Base-by-base conservation (phyloP, 2,797 vertebrate species). In the Anolis apletophallus region DNA sequence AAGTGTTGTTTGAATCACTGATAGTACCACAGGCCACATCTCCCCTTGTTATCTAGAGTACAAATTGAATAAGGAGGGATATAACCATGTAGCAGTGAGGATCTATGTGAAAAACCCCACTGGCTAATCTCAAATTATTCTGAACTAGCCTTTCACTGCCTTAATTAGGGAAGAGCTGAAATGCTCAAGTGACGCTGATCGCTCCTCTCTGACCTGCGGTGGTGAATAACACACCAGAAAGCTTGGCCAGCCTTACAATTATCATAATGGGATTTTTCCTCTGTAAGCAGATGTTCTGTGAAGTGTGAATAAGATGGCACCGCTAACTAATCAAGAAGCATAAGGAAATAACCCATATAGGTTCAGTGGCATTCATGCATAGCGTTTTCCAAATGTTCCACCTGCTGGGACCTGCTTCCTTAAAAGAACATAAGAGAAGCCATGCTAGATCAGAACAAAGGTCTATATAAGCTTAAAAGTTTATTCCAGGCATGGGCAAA, bases 151-250 rank as follows among this genome's bases (percentile, higher is more conserved):
- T 80, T 75, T 52, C 34, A 19, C 57, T 64, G 16, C 59, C 34
- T 61, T 50, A 52, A 72, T 73, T 74, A 83, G 55, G 40, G 32
- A 79, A 69, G 34, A 83, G 34, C 57, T 72, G 55, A 64, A 83
- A 52, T 59, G 19, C 74, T 72, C 54, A 23, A 69, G 29, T 46
- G 85, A 12, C 8, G 23, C 23, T 32, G 2, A 0, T 72, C 0
- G 0, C 34, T 85, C 64, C 34, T 26, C 36, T n/a, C 3, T 75
- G 12, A 16, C 61, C 57, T 23, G 17, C 16, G 72, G 85, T n/a
- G 34, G 17, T n/a, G 19, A 82, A 34, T 9, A 46, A 0, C 8
- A 32, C 26, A 12, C 23, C 36, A 1, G 17, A 80, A 3, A 10
- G 68, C 52, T 69, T 52, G 23, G 9, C 9, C 52, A 34, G 21